A percentile compares a stretch with the other conserved stretches of the same genome.
Evolutionary conservation across 2,797 vertebrate species (phyloP).

Genomic region (Coccyzus lansbergi): DNA sequence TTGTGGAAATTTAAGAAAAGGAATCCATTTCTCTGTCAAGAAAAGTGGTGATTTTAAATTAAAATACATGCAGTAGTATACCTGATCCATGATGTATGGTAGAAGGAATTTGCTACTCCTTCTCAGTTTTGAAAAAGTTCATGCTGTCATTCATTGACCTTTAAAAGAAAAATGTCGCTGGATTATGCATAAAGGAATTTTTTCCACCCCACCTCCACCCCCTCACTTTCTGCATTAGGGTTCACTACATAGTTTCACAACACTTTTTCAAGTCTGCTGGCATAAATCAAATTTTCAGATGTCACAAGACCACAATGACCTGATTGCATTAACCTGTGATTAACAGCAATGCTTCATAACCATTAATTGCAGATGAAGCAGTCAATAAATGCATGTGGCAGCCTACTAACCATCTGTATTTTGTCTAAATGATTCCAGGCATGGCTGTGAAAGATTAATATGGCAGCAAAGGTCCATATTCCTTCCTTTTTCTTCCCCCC

Average conservation of each 20-base stretch:
- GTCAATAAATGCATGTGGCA: not conserved
- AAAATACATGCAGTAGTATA: slow-evolving; percentile 70
- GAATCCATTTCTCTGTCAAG: slow-evolving; percentile 51
- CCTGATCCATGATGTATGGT: slow-evolving; percentile 41
- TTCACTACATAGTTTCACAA: slow-evolving; percentile 4
- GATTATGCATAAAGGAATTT: slow-evolving; percentile 66
- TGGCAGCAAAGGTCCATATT: not conserved
- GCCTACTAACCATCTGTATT: not conserved
- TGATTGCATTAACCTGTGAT: not conserved
- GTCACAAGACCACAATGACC: not conserved
- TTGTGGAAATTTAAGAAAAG: slow-evolving; percentile 42
- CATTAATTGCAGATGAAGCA: not conserved
- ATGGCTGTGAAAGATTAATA: not conserved
- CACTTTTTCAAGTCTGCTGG: not conserved
- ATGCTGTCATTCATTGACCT: slow-evolving; percentile 79
- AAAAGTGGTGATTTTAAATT: slow-evolving; percentile 72
- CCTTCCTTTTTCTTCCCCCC: not conserved
- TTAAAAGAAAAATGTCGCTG: slow-evolving; percentile 77
- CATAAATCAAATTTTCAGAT: slow-evolving; percentile 26
- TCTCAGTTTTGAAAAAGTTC: slow-evolving; percentile 73
- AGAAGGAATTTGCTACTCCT: slow-evolving; percentile 75
- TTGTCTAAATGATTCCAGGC: not conserved
- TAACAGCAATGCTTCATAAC: not conserved
- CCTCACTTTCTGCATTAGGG: slow-evolving; percentile 29
- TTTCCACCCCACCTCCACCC: not conserved